A percentile compares a stretch with the other conserved stretches of the same genome.
Conservation (phyloP, 2,888 invertebrate genomes). For the Xestobium rufovillosum region DNA sequence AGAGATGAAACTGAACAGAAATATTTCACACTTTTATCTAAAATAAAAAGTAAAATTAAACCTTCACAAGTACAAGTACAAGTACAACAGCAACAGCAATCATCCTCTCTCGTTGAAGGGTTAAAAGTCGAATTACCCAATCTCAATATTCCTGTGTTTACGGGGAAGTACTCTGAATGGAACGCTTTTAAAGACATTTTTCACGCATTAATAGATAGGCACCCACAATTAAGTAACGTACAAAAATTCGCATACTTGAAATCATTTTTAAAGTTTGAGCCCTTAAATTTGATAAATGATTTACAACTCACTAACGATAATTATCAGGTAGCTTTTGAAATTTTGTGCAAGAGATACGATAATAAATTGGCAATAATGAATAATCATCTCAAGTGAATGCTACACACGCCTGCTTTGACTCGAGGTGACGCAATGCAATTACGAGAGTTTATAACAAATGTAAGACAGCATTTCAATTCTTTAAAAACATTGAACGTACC, state of each 20-base stretch:
- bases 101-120: slow-evolving; percentile 5
- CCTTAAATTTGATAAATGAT: slow-evolving; percentile 5
- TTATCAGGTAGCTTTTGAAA: slow-evolving; percentile 6
- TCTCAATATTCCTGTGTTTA: no score
- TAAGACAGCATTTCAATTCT: slow-evolving; percentile 1
- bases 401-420: not conserved
- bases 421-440: not conserved
- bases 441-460: slow-evolving; percentile 1
- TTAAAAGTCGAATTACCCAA: no score
- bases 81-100: not conserved
- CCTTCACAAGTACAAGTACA: slow-evolving; percentile 2
- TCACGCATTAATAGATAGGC: no score
- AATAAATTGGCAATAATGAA: slow-evolving; percentile 1
- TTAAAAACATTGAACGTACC: slow-evolving; percentile 2
- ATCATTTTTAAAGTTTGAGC: not conserved
- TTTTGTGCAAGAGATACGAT: slow-evolving; percentile 2
- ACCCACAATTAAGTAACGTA: slow-evolving; percentile 1
- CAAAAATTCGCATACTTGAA: slow-evolving; percentile 7
- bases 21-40: slow-evolving; percentile 5
- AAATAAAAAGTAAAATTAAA: slow-evolving; percentile 4
- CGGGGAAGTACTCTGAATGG: slow-evolving; percentile 9
- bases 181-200: no score
- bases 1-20: slow-evolving; percentile 4
- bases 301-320: slow-evolving; percentile 7
- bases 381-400: not conserved